Evolutionary conservation across 2,113 vertebrate genomes (phyloP), one percentile per base, ranked within the genome.

Genomic region (Poecilia latipinna): DNA sequence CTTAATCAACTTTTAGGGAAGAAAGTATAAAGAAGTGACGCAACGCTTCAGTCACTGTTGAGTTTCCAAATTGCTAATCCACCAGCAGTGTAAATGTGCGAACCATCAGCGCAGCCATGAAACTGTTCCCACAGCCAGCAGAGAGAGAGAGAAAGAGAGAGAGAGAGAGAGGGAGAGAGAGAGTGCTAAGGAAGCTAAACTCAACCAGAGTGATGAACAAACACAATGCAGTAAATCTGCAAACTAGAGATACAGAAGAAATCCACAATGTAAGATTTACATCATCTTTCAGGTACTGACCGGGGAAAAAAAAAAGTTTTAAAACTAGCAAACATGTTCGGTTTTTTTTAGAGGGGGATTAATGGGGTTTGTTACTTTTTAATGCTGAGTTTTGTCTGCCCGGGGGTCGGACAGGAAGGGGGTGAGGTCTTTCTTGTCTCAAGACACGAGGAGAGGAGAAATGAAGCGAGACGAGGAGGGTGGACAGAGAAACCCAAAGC

Each of bases 391-490:
- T 74, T 10, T 60, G 39, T 77, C 54, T 70, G 28, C 66, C 13
- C 48, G 75, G 24, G 2, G 24, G 19, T 68, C 61, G 19, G 48
- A 69, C 28, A 60, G 51, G 42, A 35, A 64, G 51, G 17, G 74
- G 70, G 71, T 62, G 19, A 32, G 72, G 72, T 78, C 17, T 80
- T 15, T 37, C 73, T 35, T 65, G 72, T 70, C 63, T 82, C 35
- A 82, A 84, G 61, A 13, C 64, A 37, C 42, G 15, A 77, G 73
- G 57, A 84, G 77, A 82, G 68, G 42, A 65, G 61, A 88, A 85
- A 61, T 28, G 62, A 82, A 87, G 72, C 51, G 12, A 76, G 80
- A 75, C 77, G 48, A 63, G 35, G 51, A 62, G 24, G 12, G 61
- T 68, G 65, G 57, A 64, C 44, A 44, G 35, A 79, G n/a, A 70